Base-by-base conservation (phyloP, 2,113 vertebrate species). In the Cacatua alba region DNA sequence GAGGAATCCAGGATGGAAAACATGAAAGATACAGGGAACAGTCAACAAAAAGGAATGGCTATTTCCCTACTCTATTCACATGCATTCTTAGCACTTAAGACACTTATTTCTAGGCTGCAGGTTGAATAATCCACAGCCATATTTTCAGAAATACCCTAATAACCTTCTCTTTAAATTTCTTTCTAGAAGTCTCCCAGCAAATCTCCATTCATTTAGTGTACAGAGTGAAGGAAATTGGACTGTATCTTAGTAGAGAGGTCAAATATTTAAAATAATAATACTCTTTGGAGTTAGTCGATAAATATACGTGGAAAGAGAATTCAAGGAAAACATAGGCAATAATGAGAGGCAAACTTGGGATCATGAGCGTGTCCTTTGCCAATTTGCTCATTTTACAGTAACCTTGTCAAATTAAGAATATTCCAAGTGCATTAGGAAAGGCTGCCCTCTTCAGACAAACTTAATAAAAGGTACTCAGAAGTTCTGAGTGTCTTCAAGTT, bases 361-460 rank as follows among this genome's bases (percentile, higher is more conserved):
- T 14, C 0, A 9, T 4, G 39, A 63, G 31, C 29, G 37, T 51
- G 35, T 62, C 86, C 89, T 92, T 82, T 90, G 89, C 85, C 88
- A 86, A 79, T 91, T 60, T 88, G 75, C 44, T 86, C 93, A 80
- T 55, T 0, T 0, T 23, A 72, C 59, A 69, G 64, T 75, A 92
- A 96, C 62, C 63, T 82, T 94, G 55, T 18, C 68, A 96, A 95
- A 88, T 82, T 33, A 89, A 92, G 64, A 79, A 70, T 92, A 85
- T 82, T 96, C 69, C 72, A 94, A 94, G 95, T 96, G 94, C 75
- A 92, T 98, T 97, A 95, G 96, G 97, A 97, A 98, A 98, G 97
- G 96, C 96, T 98, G 98, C 98, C 98, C 97, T 98, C 98, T 98
- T 98, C 98, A 98, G 97, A 98, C 97, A 97, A 88, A 95, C 31